A percentile compares a stretch with the other conserved stretches of the same genome.
phyloP scores from a whole-genome alignment of 2,113 vertebrate genomes.

The Macaca mulatta region DNA sequence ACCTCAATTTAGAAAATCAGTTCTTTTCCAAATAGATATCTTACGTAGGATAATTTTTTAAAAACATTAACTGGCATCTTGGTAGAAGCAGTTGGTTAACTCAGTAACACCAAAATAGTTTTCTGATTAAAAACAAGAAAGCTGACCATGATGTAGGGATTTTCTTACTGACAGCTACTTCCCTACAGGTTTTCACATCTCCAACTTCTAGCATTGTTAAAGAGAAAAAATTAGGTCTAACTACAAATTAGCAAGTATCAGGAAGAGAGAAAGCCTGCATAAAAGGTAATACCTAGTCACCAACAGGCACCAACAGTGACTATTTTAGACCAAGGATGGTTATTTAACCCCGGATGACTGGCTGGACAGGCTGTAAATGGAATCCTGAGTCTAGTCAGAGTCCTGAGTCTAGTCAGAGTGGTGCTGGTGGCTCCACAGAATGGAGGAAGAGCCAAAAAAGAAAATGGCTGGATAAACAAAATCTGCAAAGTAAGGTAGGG shows the following conservation, averaged over 20 bases:
- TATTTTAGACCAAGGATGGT: background rate
- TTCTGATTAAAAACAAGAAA: background rate
- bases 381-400: background rate
- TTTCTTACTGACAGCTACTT: background rate
- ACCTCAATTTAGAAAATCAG: background rate
- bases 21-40: background rate
- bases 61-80: conserved; percentile 6
- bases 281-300: background rate
- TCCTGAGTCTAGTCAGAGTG: background rate
- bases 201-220: background rate
- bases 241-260: background rate
- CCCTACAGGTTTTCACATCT: background rate
- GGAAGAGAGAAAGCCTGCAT: background rate
- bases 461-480: background rate
- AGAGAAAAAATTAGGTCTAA: conserved; percentile 19
- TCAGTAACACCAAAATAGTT: background rate
- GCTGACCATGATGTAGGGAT: background rate
- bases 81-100: background rate
- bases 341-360: background rate
- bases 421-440: background rate
- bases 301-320: background rate
- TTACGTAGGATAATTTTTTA: background rate
- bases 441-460: background rate
- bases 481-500: background rate
- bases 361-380: background rate